These are phyloP conservation scores for Eupithecia pulchellata DNA, from an alignment of 2,888 invertebrate genomes.

Conservation along the genomic window DNA sequence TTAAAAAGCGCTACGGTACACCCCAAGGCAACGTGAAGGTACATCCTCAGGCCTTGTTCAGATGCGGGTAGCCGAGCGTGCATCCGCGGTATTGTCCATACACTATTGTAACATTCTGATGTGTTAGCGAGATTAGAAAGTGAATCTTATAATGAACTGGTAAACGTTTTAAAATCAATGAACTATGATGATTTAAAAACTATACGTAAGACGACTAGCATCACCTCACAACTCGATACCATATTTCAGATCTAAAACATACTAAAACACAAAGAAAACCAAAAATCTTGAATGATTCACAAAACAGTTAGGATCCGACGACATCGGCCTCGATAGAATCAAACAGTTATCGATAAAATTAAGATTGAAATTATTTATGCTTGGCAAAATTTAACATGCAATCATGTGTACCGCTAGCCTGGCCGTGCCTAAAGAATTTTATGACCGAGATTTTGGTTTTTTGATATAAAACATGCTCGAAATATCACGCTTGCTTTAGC, in stretches of 20 bases:
- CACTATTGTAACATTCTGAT: slow-evolving; percentile 36
- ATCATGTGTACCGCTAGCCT: slow-evolving; percentile 39
- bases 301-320: slow-evolving; percentile 39
- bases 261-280: background rate
- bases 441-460: background rate
- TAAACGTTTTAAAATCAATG: slow-evolving; percentile 9
- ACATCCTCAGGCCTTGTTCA: slow-evolving; percentile 46
- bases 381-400: slow-evolving; percentile 44
- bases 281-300: background rate
- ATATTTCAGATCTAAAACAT: background rate
- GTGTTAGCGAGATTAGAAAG: slow-evolving; percentile 33
- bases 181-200: slow-evolving; percentile 1
- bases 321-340: slow-evolving; percentile 39
- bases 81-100: slow-evolving; percentile 48
- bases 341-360: slow-evolving; percentile 45
- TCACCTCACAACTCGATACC: background rate
- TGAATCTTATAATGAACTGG: slow-evolving; percentile 13
- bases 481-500: background rate
- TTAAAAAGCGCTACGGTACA: slow-evolving; percentile 6
- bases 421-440: slow-evolving; percentile 30
- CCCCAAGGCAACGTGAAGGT: slow-evolving; percentile 38
- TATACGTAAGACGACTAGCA: background rate
- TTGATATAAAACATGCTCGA: background rate
- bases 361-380: slow-evolving; percentile 45
- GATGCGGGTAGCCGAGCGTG: slow-evolving; percentile 45